Evolutionary conservation across 2,797 vertebrate genomes (phyloP).

Genomic region (Myripristis murdjan): DNA sequence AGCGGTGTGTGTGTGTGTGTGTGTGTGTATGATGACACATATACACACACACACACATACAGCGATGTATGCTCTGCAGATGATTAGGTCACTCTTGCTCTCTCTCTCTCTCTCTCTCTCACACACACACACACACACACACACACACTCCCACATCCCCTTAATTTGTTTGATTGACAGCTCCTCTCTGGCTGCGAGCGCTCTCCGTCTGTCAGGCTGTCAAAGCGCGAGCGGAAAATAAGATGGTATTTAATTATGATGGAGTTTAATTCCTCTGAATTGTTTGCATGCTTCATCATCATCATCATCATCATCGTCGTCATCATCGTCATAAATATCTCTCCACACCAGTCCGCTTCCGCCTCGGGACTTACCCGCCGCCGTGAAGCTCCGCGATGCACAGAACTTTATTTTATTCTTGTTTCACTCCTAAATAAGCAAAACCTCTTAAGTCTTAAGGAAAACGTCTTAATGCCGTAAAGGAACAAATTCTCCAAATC

Average conservation of each 20-base stretch:
- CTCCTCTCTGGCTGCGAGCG: constrained; percentile 29
- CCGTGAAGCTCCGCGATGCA: no score
- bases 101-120: no score
- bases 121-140: neutral
- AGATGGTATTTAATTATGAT: constrained; percentile 26
- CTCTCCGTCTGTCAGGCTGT: constrained; percentile 40
- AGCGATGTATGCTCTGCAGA: neutral
- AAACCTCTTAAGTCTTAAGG: no score
- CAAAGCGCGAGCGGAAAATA: constrained; percentile 26
- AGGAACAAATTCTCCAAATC: no score
- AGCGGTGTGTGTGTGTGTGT: neutral
- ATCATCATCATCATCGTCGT: no score
- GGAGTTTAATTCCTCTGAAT: constrained; percentile 9
- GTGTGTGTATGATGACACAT: constrained; percentile 2
- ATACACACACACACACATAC: neutral
- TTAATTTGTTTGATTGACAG: constrained; percentile 40
- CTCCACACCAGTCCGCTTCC: neutral
- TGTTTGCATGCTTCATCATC: no score
- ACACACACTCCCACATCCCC: neutral
- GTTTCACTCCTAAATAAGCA: no score
- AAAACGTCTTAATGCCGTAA: no score
- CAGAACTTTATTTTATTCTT: no score
- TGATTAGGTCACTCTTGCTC: no score
- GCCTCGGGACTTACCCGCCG: neutral
- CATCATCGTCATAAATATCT: no score